A percentile compares a stretch with the other conserved stretches of the same genome.
phyloP scores from a whole-genome alignment of 2,888 invertebrate genomes.

The Coleophora deauratella region DNA sequence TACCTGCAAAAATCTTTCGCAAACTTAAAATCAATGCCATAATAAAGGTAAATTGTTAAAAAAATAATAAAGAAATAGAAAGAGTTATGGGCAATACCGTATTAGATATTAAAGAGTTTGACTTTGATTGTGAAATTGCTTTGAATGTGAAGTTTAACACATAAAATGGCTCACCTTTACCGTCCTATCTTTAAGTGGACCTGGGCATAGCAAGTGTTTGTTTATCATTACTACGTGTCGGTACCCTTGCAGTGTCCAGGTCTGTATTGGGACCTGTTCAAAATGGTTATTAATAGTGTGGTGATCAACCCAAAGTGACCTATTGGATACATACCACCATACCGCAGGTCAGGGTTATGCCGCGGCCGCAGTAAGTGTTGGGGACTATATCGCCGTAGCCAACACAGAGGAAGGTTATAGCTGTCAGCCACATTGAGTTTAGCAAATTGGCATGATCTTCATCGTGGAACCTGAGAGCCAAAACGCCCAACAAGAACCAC shows the following conservation, averaged over 20 bases:
- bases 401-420: conserved; percentile 99
- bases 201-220: conserved; percentile 50
- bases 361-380: conserved; percentile 99
- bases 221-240: conserved; percentile 10
- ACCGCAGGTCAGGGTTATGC: conserved; percentile 98
- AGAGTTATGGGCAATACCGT: conserved; percentile 23
- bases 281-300: conserved; percentile 24
- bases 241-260: conserved; percentile 48
- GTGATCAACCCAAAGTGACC: conserved; percentile 47
- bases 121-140: conserved; percentile 64
- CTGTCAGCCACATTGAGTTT: conserved; percentile 99
- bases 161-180: conserved; percentile 75
- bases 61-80: conserved; percentile 36
- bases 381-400: conserved; percentile 99
- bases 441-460: conserved; percentile 98
- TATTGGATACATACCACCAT: conserved; percentile 93
- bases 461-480: conserved; percentile 92
- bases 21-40: background rate
- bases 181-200: conserved; percentile 32
- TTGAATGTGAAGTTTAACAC: conserved; percentile 46
- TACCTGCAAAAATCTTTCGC: conserved; percentile 28
- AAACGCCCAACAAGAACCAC: conserved; percentile 72
- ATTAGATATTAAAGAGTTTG: conserved; percentile 60
- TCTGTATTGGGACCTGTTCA: conserved; percentile 23
- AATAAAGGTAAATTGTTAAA: conserved; percentile 16